Base-by-base conservation (phyloP, 1,140 invertebrate genomes). In the Latrodectus geometricus region DNA sequence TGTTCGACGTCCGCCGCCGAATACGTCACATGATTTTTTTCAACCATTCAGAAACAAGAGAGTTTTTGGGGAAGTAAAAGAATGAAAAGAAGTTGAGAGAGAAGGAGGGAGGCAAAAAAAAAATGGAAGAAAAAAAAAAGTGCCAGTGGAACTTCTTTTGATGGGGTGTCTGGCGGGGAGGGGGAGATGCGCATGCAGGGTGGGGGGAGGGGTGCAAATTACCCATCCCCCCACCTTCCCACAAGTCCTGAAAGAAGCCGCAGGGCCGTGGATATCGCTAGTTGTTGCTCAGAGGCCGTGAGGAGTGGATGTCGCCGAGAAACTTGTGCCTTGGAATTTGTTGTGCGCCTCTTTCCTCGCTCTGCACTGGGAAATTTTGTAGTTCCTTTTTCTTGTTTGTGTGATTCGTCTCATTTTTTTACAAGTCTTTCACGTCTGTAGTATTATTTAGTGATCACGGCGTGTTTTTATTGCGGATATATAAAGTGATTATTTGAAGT, bases 11-110 rank as follows among this genome's bases (percentile, higher is more conserved):
- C 48, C 35, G 54, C 48, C 21, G 35, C 35, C 54, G 81, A 83
- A 83, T 83, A 83, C 81, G 81, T 83, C 81, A 83, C 81, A 75
- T 75, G 81, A 72, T 48, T 61, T 83, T 61, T 75, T 68, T 75
- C 81, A 68, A 23, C 81, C 81, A 83, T 83, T 83, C 81, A 83
- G 81, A 83, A 83, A 83, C 81, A 83, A 83, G 81, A 82, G 80
- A 72, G 52, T 66, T 9, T n/a, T 21, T 54, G 81, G 81, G 21
- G 70, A 73, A 49, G 69, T 52, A 52, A 68, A 52, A 49, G 68
- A 14, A 70, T 23, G 66, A 65, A 66, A 68, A 61, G 66, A 48
- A 78, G 66, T 48, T 50, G 72, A 48, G 78, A 20, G 35, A 48
- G 66, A 65, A 61, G 50, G 76, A 66, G 61, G 66, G 54, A 21